These are phyloP conservation scores for Fistularia tabacaria DNA, from an alignment of 2,797 vertebrate species.

Conservation along the genomic window DNA sequence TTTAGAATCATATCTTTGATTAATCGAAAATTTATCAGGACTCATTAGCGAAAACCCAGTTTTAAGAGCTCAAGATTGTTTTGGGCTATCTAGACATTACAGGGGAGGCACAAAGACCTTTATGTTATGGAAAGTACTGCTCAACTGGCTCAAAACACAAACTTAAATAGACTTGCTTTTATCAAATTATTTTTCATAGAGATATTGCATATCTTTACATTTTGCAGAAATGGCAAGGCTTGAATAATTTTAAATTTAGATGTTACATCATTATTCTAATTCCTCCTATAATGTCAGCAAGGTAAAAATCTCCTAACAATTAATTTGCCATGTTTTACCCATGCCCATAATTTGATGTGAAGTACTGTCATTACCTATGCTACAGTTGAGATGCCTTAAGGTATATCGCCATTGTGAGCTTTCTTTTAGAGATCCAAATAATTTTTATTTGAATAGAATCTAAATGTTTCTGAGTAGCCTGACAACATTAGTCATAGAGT, in stretches of 20 bases:
- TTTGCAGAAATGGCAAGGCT: constrained; percentile 3
- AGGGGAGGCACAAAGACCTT: constrained; percentile 20
- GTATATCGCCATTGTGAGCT: no score
- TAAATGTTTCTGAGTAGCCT: no score
- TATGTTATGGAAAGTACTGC: constrained; percentile 21
- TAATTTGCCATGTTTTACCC: no score
- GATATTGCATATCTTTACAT: constrained; percentile 4
- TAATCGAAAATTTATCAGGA: constrained; percentile 34
- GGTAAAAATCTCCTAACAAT: neutral
- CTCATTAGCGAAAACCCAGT: no score
- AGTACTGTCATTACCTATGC: no score
- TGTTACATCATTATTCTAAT: no score
- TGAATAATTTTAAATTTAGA: neutral
- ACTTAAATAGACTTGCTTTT: constrained; percentile 39
- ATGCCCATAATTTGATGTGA: no score
- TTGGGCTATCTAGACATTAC: constrained; percentile 43
- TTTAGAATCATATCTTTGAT: constrained; percentile 45
- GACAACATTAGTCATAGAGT: neutral
- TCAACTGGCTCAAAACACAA: constrained; percentile 30
- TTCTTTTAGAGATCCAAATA: neutral
- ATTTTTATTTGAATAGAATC: no score
- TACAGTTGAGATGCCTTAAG: no score
- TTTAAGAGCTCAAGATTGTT: neutral
- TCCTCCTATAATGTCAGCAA: neutral
- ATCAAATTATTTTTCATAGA: constrained; percentile 29